Evolutionary conservation across 2,113 vertebrate genomes (phyloP), one percentile per base, ranked within the genome.

Genomic region (Sceloporus tristichus): DNA sequence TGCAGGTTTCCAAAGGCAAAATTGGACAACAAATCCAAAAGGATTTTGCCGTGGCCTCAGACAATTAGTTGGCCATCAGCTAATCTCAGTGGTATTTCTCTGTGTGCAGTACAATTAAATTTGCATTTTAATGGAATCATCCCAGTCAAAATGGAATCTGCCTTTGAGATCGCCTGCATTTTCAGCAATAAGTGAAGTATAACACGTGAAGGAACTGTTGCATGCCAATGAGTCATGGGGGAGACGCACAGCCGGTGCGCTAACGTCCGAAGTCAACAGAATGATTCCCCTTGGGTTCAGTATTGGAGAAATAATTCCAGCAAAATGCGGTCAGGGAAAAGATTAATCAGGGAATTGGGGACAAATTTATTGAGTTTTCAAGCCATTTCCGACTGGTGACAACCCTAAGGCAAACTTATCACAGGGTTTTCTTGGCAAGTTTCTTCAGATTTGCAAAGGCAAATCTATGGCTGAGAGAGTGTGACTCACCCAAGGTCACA

Each of bases 91-190:
- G 86, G 66, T 76, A 9, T 66, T 76, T 76, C 86, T 76, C 86
- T 82, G 79, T 18, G 29, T 87, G 56, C 18, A 23, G 2, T 65
- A 56, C 86, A 82, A 87, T 87, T 53, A 82, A 65, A 87, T 87
- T 87, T 66, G 86, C 86, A 82, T 87, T 76, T 87, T 87, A 82
- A 75, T 87, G 79, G 75, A 82, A 75, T 82, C 56, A 25, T 76
- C 4, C 40, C 40, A 65, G 53, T 54, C 59, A 48, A 87, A 76
- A 82, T 11, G 11, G 59, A 87, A 75, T 48, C 56, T 76, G 71
- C 79, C 38, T 53, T 65, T 48, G 79, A 82, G 79, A 87, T 66
- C 42, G n/a, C 86, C 77, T 66, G 23, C 0, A 11, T 65, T 66
- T 13, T 56, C 42, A 5, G 71, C 1, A 29, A 82, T 74, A 87